Base-by-base conservation (phyloP, 1,140 invertebrate genomes). In the Nasonia vitripennis region DNA sequence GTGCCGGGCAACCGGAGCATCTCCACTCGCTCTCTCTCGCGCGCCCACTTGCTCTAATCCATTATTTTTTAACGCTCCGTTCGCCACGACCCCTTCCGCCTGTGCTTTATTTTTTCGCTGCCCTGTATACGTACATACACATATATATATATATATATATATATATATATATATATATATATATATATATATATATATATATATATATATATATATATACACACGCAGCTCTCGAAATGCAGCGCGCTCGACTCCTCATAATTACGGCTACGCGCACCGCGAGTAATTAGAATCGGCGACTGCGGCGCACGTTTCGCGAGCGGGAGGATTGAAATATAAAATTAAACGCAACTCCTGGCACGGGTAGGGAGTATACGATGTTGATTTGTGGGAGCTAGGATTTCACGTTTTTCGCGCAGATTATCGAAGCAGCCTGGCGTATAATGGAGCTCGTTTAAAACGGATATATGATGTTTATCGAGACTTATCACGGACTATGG, bases 51-150 rank as follows among this genome's bases (percentile, higher is more conserved):
- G 85, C 85, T 86, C 84, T 80, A 85, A 82, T 81, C 85, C 86
- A 89, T 90, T 90, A 90, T 89, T 90, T 89, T 90, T 90, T 89
- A 89, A 89, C 86, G 81, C 78, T 67, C 23, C 37, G n/a, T 48
- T 14, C 34, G 77, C 37, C 48, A n/a, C 9, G 84, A 67, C 86
- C 75, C 82, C 75, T 86, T 73, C 37, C 67, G 45, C 55, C 23
- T 23, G 37, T 14, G 12, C 34, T 31, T 48, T 73, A 23, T 48
- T 27, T 74, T 48, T 62, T 10, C 71, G 17, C 20, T 73, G 20
- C 23, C 0, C 12, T 27, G 27, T 27, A 5, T 5, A 27, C 23
- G 45, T 37, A 37, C 3, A 37, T 37, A 5, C 3, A 2, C 5
- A 37, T 5, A 37, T 37, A 4, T 5, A 37, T 5, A 27, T 27